Evolutionary conservation across 2,888 invertebrate species (phyloP).

Genomic region (Lycia hirtaria): DNA sequence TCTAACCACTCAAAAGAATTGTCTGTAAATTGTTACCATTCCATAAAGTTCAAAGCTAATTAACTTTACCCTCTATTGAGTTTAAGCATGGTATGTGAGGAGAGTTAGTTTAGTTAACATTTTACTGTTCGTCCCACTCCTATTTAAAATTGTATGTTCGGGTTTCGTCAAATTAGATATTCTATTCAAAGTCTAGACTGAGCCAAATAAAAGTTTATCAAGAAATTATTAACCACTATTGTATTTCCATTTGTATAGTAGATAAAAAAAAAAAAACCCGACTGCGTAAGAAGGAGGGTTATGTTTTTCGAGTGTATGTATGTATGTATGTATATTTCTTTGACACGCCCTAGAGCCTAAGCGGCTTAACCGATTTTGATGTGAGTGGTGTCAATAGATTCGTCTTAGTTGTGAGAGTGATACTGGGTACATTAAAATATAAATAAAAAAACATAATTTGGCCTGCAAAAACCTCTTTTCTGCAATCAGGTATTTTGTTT

Average conservation of each 20-base stretch:
- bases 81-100: conserved; percentile 23
- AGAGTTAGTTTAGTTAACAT: conserved; percentile 1
- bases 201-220: conserved; percentile 12
- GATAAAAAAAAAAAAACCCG: conserved; percentile 6
- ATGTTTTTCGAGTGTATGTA: too few species aligned
- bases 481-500: too few species aligned
- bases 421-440: too few species aligned
- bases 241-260: neutral
- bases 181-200: conserved; percentile 11
- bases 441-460: too few species aligned
- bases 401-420: too few species aligned
- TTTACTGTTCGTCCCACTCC: neutral
- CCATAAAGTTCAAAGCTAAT: conserved; percentile 2
- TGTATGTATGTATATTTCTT: too few species aligned
- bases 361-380: too few species aligned
- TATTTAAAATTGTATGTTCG: neutral
- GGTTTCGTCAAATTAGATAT: conserved; percentile 5
- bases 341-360: too few species aligned
- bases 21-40: conserved; percentile 1
- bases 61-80: conserved; percentile 22
- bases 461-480: too few species aligned
- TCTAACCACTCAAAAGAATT: conserved; percentile 1
- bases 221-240: conserved; percentile 1
- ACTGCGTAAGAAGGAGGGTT: too few species aligned
- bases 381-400: too few species aligned